Evolutionary conservation across 2,113 vertebrate genomes (phyloP).

Genomic region (Bolborhynchus lineola): DNA sequence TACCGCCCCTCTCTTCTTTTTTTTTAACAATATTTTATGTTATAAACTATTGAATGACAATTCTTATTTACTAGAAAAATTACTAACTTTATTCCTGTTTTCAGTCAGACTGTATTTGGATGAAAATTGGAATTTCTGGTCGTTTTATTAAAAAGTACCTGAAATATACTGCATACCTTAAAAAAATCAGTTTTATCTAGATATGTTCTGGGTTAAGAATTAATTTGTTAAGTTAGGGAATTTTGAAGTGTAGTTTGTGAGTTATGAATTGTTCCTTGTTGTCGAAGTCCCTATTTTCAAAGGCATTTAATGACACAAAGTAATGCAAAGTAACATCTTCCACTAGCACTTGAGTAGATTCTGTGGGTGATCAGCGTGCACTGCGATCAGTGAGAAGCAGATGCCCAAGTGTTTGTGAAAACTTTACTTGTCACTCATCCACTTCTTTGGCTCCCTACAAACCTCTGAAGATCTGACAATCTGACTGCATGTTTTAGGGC

Average conservation of each 20-base stretch:
- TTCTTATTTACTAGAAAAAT: not conserved
- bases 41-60: not conserved
- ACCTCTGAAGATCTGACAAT: not conserved
- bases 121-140: not conserved
- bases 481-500: not conserved
- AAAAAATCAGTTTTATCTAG: not conserved
- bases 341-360: not conserved
- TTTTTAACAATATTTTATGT: not conserved
- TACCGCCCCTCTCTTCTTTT: rapidly evolving
- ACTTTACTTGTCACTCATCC: not conserved
- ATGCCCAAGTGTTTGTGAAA: not conserved
- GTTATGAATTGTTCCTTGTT: not conserved
- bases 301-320: not conserved
- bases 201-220: not conserved
- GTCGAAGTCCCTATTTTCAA: not conserved
- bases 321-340: not conserved
- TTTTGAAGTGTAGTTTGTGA: not conserved
- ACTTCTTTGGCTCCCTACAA: not conserved
- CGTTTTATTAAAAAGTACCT: not conserved
- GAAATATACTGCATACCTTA: not conserved
- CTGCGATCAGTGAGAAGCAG: not conserved
- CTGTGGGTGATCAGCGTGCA: not conserved
- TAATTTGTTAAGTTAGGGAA: not conserved
- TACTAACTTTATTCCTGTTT: not conserved
- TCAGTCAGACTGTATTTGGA: not conserved